Conservation (phyloP, 2,797 vertebrate genomes). For the Aldrovandia affinis region DNA sequence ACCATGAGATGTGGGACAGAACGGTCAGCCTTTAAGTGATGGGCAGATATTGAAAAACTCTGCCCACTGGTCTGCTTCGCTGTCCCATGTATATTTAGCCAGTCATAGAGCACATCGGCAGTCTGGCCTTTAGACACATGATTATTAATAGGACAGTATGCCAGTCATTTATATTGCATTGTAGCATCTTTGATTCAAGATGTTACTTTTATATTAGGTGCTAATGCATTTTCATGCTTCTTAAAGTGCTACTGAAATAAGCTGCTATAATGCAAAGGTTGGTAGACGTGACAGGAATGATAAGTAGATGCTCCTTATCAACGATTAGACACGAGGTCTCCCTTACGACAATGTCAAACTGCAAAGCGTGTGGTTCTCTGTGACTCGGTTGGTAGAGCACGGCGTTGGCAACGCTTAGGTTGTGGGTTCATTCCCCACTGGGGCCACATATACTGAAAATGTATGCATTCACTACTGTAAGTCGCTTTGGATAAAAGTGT, state of each 20-base stretch:
- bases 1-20: not conserved
- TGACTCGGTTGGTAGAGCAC: too few relatives aligned
- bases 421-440: too few relatives aligned
- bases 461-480: too few relatives aligned
- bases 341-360: too few relatives aligned
- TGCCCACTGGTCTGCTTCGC: not conserved
- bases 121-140: not conserved
- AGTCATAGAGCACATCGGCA: not conserved
- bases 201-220: not conserved
- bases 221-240: not conserved
- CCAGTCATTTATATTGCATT: slow-evolving; percentile 5
- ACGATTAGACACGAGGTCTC: too few relatives aligned
- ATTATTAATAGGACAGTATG: slow-evolving; percentile 14
- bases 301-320: too few relatives aligned
- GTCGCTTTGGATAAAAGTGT: too few relatives aligned
- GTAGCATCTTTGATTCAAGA: not conserved
- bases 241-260: not conserved
- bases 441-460: too few relatives aligned
- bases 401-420: too few relatives aligned
- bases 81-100: not conserved
- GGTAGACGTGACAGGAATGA: not conserved
- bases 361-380: too few relatives aligned
- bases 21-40: not conserved
- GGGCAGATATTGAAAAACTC: not conserved
- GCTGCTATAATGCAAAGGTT: not conserved